Conservation (phyloP, 2,888 invertebrate genomes). For the Harmothoe impar region DNA sequence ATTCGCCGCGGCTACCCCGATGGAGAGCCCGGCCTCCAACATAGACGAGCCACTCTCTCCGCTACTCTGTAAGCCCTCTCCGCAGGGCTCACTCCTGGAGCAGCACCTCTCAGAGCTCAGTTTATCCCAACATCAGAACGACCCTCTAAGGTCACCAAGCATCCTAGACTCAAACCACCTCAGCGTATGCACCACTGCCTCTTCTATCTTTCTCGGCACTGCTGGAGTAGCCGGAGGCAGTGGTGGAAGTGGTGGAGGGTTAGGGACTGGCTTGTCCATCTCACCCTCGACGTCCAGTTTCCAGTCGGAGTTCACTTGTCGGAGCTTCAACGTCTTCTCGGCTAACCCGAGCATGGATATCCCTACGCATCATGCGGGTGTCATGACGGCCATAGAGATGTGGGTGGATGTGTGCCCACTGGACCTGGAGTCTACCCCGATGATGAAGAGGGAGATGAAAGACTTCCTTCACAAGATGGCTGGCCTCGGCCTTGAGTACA, state of each 20-base stretch:
- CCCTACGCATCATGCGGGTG: conserved; percentile 79
- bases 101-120: conserved; percentile 28
- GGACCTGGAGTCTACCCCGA: conserved; percentile 79
- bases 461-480: conserved; percentile 85
- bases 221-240: neutral
- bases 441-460: conserved; percentile 83
- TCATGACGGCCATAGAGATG: conserved; percentile 80
- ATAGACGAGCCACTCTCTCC: conserved; percentile 59
- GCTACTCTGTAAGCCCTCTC: conserved; percentile 35
- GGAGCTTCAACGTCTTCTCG: conserved; percentile 25
- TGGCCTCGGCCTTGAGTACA: conserved; percentile 85
- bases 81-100: neutral
- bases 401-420: conserved; percentile 80
- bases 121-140: neutral
- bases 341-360: conserved; percentile 76
- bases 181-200: conserved; percentile 8
- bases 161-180: conserved; percentile 29
- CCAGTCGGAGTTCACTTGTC: conserved; percentile 57
- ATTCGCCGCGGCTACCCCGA: conserved; percentile 80
- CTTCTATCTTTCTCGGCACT: neutral
- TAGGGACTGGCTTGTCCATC: conserved; percentile 23
- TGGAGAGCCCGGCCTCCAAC: conserved; percentile 69
- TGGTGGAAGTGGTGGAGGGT: no score
- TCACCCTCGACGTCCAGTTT: conserved; percentile 49
- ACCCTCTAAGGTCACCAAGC: neutral